Evolutionary conservation across 2,797 vertebrate species (phyloP), one percentile per base, ranked within the genome.

Genomic region (Danio aesculapii): DNA sequence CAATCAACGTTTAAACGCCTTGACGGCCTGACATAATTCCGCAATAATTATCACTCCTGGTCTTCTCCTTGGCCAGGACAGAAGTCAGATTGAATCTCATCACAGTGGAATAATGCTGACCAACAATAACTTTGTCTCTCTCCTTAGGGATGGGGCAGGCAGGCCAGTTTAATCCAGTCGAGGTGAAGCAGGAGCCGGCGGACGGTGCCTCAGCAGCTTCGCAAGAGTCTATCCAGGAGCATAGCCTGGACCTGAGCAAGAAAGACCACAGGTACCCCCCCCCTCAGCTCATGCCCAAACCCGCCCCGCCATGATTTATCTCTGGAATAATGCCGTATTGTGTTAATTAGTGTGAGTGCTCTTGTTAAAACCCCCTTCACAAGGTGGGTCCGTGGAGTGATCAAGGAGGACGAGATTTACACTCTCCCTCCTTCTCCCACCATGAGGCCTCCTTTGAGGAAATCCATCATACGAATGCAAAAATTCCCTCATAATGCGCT

Each of bases 11-110:
- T 95, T 95, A 96, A 96, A 96, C 92, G 95, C 94, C 90, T 93
- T 95, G 96, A 96, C 95, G 95, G 96, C 95, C 95, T 96, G 96
- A 97, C 97, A 97, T 98, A 94, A 98, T 98, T 98, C 95, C 88
- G 89, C 95, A 95, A 97, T 98, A 97, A 99, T 98, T 98, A 98
- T 97, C 96, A 98, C 96, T 97, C 93, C 80, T 94, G 96, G 96
- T 96, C 95, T 96, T 96, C 95, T 94, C 93, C 95, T 91, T 93
- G 88, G 89, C 94, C 79, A 91, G 91, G 95, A 94, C 94, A 95
- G 92, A 92, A 94, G 95, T 98, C 97, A 94, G 93, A 94, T 95
- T 92, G 88, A 81, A 97, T 98, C 96, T 95, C 84, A 86, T 99
- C 97, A 97, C 50, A 30, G 90, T 88, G 82, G 94, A 94, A 95